Evolutionary conservation across 2,113 vertebrate species (phyloP).

Genomic region (Barnardius zonarius): DNA sequence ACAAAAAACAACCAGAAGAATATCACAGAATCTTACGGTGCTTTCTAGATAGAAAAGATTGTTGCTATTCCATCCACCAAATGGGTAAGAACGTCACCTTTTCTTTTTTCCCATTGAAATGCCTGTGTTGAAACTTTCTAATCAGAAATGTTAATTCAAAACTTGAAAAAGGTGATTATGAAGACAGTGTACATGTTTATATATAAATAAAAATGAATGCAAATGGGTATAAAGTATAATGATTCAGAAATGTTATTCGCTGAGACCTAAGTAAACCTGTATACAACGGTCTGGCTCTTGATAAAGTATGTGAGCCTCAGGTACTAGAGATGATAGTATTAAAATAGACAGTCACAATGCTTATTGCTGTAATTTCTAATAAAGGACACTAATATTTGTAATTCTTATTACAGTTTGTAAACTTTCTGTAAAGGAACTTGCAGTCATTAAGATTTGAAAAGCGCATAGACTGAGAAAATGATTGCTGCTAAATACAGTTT

Average conservation of each 20-base stretch:
- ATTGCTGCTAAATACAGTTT: not conserved
- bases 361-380: not conserved
- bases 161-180: not conserved
- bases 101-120: not conserved
- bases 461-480: not conserved
- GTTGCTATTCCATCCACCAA: constrained; percentile 98
- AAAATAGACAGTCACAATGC: not conserved
- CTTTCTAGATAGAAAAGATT: constrained; percentile 97
- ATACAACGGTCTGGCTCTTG: not conserved
- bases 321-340: not conserved
- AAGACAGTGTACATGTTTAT: not conserved
- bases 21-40: constrained; percentile 91
- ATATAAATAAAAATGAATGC: not conserved
- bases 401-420: not conserved
- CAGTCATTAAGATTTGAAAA: not conserved
- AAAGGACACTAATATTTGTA: not conserved
- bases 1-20: constrained; percentile 87
- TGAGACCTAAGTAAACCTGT: not conserved
- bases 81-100: constrained; percentile 82
- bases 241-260: not conserved
- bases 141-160: not conserved
- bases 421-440: not conserved
- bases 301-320: not conserved
- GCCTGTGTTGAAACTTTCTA: not conserved
- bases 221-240: not conserved